Percentiles rank a stretch among this genome's conserved stretches.
These are phyloP conservation scores for Sipha maydis DNA, from an alignment of 2,888 invertebrate genomes.

Conservation along the genomic window DNA sequence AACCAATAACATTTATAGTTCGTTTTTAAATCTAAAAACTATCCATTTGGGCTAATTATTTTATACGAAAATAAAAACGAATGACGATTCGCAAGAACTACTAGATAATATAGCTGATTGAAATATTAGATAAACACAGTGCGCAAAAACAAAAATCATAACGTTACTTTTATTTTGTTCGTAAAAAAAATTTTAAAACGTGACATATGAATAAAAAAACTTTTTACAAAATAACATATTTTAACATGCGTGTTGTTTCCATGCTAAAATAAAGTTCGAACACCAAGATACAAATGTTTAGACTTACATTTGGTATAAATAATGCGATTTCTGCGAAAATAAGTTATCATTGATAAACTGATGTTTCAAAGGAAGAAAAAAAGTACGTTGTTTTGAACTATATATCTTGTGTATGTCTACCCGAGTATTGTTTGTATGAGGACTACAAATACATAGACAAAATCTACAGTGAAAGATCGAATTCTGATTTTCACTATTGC, in stretches of 20 bases:
- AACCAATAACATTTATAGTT: neutral
- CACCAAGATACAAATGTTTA: slow-evolving; percentile 23
- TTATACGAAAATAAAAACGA: neutral
- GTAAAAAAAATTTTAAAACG: neutral
- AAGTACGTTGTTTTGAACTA: neutral
- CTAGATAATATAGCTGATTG: neutral
- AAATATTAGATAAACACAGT: neutral
- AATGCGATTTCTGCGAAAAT: neutral
- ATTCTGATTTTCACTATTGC: no score
- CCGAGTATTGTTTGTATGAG: no score
- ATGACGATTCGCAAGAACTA: neutral
- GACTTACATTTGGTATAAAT: slow-evolving; percentile 6
- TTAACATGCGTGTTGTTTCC: slow-evolving; percentile 11
- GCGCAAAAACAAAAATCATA: neutral
- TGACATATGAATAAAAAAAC: slow-evolving; percentile 10
- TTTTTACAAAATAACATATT: slow-evolving; percentile 35
- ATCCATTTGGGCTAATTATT: neutral
- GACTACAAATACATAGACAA: no score
- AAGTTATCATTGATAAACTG: slow-evolving; percentile 21
- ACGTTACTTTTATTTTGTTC: neutral
- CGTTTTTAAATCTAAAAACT: neutral
- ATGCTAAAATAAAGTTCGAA: slow-evolving; percentile 14
- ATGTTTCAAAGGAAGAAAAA: neutral
- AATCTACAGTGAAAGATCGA: no score
- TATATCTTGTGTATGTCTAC: no score